Conservation (phyloP, 2,888 invertebrate genomes). For the Lasioglossum vierecki region DNA sequence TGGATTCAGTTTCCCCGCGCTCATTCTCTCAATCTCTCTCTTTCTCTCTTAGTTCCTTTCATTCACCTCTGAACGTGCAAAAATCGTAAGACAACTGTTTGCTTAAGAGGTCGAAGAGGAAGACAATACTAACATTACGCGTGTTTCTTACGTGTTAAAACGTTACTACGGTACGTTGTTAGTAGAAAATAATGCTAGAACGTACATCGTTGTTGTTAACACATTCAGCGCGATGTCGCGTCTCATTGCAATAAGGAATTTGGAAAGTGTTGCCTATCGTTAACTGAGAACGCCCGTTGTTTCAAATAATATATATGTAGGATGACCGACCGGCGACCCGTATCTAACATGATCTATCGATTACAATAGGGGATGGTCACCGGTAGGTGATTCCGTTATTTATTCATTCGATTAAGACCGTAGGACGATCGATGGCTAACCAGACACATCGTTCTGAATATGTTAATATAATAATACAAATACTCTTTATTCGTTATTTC, state of each 20-base stretch:
- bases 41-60: background rate
- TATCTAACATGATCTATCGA: background rate
- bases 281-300: background rate
- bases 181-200: constrained; percentile 64
- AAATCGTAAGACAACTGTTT: constrained; percentile 63
- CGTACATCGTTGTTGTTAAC: constrained; percentile 45
- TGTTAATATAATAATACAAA: constrained; percentile 40
- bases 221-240: background rate
- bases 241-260: background rate
- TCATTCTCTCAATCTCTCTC: background rate
- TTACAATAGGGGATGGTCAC: background rate
- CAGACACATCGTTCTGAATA: constrained; percentile 5
- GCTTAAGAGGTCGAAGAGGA: constrained; percentile 71
- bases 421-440: background rate
- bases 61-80: constrained; percentile 44
- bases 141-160: constrained; percentile 53
- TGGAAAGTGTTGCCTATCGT: background rate
- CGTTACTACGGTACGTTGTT: constrained; percentile 50
- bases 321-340: background rate
- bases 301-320: background rate
- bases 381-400: background rate
- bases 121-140: constrained; percentile 65
- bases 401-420: background rate
- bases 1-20: constrained; percentile 55
- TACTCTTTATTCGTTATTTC: constrained; percentile 42